Evolutionary conservation across 2,888 invertebrate genomes (phyloP), one percentile per base, ranked within the genome.

Genomic region (Apocheima hispidaria): DNA sequence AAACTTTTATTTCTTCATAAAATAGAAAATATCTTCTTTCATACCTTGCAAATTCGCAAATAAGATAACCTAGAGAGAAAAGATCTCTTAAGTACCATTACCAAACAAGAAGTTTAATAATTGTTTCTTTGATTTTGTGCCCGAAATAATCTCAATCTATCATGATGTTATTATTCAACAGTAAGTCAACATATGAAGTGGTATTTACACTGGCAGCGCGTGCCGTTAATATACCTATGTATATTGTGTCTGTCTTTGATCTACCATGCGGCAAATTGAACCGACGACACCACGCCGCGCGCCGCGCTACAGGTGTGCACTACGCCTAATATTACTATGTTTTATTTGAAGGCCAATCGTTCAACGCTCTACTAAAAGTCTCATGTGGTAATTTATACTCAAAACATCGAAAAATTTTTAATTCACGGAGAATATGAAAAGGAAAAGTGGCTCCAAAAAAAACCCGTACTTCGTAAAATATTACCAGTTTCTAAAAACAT

Each of bases 221-320:
- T 60, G 61, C 58, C 30, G 65, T 43, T 59, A 65, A 59, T 60
- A 65, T 60, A 49, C 36, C 43, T 65, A 54, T 59, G 56, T 68
- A 60, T 61, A 56, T 26, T 16, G 21, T 52, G 54, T 18, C 59
- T 60, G 70, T 70, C 90, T 91, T 91, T 91, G 91, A 91, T 90
- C 89, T 72, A 49, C 73, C 77, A 78, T 76, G 80, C 87, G 91
- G 81, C 68, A 86, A 92, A 91, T 92, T 89, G 84, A 38, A 38
- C 50, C 43, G 55, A 82, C 79, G 79, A 78, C 65, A 81, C n/a
- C n/a, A n/a, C n/a, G n/a, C n/a, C n/a, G n/a, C n/a, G n/a, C 76
- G 69, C 78, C 70, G 74, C 70, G 76, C 71, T 73, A 82, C 79
- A 78, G 79, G 79, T 83, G 77, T 76, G 74, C 79, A 83, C 81